These are phyloP conservation scores for Speoplatyrhinus poulsoni DNA, from an alignment of 2,113 vertebrate genomes.

Conservation along the genomic window DNA sequence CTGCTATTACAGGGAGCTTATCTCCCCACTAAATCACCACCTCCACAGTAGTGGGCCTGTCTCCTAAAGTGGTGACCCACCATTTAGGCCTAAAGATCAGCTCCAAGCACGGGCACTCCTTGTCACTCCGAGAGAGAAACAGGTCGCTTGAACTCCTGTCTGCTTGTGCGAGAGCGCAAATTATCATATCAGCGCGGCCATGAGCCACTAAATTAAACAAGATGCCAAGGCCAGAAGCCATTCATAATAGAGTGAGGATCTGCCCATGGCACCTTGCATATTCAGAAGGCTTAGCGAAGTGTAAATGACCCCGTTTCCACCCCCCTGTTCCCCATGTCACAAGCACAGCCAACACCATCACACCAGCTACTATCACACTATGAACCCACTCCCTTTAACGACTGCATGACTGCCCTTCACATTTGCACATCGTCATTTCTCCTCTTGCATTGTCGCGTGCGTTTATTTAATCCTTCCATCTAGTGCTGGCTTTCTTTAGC, in stretches of 20 bases:
- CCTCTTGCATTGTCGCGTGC: slow-evolving; percentile 5
- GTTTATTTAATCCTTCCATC: background rate
- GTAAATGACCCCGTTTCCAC: slow-evolving; percentile 54
- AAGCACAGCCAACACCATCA: slow-evolving; percentile 42
- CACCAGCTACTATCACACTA: slow-evolving; percentile 15
- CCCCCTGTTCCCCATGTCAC: slow-evolving; percentile 27
- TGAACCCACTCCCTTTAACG: background rate
- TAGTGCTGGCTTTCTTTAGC: background rate
- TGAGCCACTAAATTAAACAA: slow-evolving; percentile 30
- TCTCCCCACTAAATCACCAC: slow-evolving; percentile 88
- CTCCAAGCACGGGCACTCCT: slow-evolving; percentile 77
- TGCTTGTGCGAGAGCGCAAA: slow-evolving; percentile 34
- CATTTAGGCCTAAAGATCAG: slow-evolving; percentile 83
- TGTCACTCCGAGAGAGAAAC: slow-evolving; percentile 33
- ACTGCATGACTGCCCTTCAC: background rate
- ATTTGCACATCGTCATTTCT: background rate
- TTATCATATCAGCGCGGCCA: slow-evolving; percentile 46
- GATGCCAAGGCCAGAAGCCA: slow-evolving; percentile 44
- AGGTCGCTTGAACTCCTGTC: slow-evolving; percentile 26
- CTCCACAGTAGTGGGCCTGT: slow-evolving; percentile 75
- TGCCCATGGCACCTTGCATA: slow-evolving; percentile 20
- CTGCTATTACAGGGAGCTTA: slow-evolving; percentile 89
- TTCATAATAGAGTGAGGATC: slow-evolving; percentile 37
- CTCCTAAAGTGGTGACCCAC: slow-evolving; percentile 80
- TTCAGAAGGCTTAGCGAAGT: slow-evolving; percentile 35